Percentiles rank a stretch among this genome's conserved stretches.
Conservation (phyloP, 2,888 invertebrate species). For the Protophormia terraenovae region DNA sequence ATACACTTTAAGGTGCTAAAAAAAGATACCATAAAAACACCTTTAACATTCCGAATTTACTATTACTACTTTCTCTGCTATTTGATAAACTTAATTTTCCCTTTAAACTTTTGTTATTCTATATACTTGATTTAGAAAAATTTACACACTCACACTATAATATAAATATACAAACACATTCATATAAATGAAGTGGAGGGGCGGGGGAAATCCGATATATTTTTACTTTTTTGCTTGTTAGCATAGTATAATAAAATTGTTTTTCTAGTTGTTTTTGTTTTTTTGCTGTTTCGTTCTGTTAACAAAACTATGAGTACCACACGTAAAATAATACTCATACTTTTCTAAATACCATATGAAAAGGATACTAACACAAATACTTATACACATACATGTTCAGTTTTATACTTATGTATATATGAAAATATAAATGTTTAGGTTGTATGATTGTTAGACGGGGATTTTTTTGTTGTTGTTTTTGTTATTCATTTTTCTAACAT, state of each 20-base stretch:
- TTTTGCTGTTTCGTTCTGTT: not conserved
- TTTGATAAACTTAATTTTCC: conserved; percentile 16
- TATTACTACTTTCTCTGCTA: not conserved
- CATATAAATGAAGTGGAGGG: not conserved
- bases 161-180: not conserved
- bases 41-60: conserved; percentile 11
- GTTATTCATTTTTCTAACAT: not conserved
- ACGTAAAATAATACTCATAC: conserved; percentile 38
- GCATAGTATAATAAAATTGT: conserved; percentile 55
- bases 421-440: not conserved
- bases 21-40: conserved; percentile 26
- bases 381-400: not conserved
- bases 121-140: conserved; percentile 33
- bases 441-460: no score
- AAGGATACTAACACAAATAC: not conserved
- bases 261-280: not conserved
- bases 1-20: conserved; percentile 50
- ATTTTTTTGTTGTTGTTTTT: not conserved
- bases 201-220: conserved; percentile 19
- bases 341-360: conserved; percentile 35
- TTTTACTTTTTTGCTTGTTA: conserved; percentile 66
- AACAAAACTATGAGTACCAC: conserved; percentile 24
- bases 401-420: not conserved
- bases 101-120: not conserved
- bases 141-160: not conserved